Evolutionary conservation across 2,797 vertebrate species (phyloP).

Genomic region (Sparidentex hasta): DNA sequence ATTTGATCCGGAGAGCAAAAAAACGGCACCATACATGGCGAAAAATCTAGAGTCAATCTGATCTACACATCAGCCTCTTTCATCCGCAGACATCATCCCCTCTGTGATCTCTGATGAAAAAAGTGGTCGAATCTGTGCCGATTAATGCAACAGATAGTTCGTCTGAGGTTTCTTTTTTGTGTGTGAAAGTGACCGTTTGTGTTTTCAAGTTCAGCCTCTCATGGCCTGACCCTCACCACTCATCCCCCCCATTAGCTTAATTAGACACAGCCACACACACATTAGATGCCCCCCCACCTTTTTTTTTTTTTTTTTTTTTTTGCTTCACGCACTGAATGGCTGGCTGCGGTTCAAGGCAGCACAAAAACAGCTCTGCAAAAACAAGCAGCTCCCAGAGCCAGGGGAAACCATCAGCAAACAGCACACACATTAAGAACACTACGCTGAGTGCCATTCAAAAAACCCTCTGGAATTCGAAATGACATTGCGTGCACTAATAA

Average conservation of each 20-base stretch:
- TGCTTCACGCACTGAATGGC: constrained; percentile 72
- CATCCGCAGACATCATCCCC: constrained; percentile 28
- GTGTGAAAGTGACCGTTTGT: constrained; percentile 54
- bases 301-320: constrained; percentile 31
- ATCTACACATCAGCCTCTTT: constrained; percentile 42
- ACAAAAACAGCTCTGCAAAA: constrained; percentile 50
- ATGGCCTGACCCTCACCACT: constrained; percentile 63
- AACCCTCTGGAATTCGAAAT: constrained; percentile 40
- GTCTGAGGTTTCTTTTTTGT: constrained; percentile 1
- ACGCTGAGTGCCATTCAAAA: constrained; percentile 31
- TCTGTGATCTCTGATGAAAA: constrained; percentile 17
- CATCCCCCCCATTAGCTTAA: constrained; percentile 77
- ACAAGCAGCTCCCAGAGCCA: constrained; percentile 69
- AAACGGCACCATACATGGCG: constrained; percentile 50
- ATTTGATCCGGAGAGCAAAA: constrained; percentile 60
- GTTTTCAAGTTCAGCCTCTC: constrained; percentile 69
- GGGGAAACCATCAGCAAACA: constrained; percentile 54
- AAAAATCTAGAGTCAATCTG: constrained; percentile 46
- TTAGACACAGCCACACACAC: constrained; percentile 82
- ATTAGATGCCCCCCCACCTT: constrained; percentile 59
- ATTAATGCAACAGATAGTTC: constrained; percentile 28
- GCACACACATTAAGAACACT: constrained; percentile 45
- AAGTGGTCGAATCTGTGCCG: constrained; percentile 7
- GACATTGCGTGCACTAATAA: constrained; percentile 26
- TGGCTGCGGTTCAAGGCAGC: constrained; percentile 76